Evolutionary conservation across 2,113 vertebrate species (phyloP), one percentile per base, ranked within the genome.

Genomic region (Eurystomus gularis): DNA sequence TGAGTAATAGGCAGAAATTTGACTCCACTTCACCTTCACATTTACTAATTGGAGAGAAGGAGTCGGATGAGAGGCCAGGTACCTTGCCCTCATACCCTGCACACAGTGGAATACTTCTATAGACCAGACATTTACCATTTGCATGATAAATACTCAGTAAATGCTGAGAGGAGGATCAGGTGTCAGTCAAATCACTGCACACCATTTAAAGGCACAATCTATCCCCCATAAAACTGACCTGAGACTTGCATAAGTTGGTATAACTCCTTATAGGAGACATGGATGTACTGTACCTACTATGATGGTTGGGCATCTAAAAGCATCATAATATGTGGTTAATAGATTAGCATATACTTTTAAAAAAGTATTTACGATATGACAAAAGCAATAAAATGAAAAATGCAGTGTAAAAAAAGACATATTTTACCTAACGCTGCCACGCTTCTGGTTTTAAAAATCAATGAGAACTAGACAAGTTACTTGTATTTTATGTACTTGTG

Each of bases 401-500:
- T 3, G n/a, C 13, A 33, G 35, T 17, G 14, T 37, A 84, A 93
- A 94, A 71, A 55, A 68, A 71, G 65, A 18, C 5, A 3, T 66
- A 42, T 60, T 88, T 93, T 57, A 58, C 28, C 31, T 25, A 68
- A 62, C 14, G 17, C 29, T 51, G 66, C 65, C 79, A 86, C 0
- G 0, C 76, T 65, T 69, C 65, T 86, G 69, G 33, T 69, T 93
- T 95, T 82, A 89, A 94, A 84, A 37, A n/a, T 79, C 92, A 94
- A 5, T 16, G 65, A 84, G 79, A 84, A 37, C 54, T 31, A 33
- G 69, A 20, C 72, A 76, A 83, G 80, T 69, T 95, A 42, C 77
- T 87, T 68, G 37, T 82, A 44, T 9, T 96, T 95, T 94, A 94
- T 82, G 87, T 69, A 68, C 72, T 90, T 93, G 57, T 83, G 65